phyloP scores from a whole-genome alignment of 2,113 vertebrate genomes.

The Euleptes europaea region DNA sequence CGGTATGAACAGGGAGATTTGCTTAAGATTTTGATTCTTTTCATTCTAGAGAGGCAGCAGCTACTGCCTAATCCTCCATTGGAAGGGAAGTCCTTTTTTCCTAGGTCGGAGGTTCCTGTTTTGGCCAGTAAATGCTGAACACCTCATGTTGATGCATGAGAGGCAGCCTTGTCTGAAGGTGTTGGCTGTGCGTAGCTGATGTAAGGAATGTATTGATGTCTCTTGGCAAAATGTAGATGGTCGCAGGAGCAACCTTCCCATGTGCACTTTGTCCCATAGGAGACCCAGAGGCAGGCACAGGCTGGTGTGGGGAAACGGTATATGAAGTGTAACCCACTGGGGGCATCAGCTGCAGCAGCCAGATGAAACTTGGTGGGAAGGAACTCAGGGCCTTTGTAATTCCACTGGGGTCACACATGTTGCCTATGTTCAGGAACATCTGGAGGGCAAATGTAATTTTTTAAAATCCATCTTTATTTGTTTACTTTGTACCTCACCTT shows the following conservation, averaged over 20 bases:
- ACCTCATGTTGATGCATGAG: not conserved
- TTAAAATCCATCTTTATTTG: no score
- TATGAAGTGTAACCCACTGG: not conserved
- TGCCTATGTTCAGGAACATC: not conserved
- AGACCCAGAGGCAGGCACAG: not conserved
- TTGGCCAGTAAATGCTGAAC: not conserved
- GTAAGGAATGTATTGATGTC: not conserved
- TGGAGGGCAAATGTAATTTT: no score
- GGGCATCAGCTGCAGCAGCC: not conserved
- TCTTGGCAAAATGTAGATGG: not conserved
- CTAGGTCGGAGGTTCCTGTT: not conserved
- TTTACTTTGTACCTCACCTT: no score
- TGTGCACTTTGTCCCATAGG: not conserved
- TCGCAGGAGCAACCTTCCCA: not conserved
- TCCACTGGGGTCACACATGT: not conserved
- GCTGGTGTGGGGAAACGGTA: not conserved
- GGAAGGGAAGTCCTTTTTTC: not conserved
- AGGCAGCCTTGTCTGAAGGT: not conserved
- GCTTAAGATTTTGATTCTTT: not conserved
- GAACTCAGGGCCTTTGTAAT: not conserved
- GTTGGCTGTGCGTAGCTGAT: not conserved
- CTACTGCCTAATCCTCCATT: not conserved
- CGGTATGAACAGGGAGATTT: not conserved
- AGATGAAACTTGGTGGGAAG: not conserved
- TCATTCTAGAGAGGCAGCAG: not conserved